A percentile compares a stretch with the other conserved stretches of the same genome.
phyloP scores from a whole-genome alignment of 2,888 invertebrate species.

The Ctena decussata region DNA sequence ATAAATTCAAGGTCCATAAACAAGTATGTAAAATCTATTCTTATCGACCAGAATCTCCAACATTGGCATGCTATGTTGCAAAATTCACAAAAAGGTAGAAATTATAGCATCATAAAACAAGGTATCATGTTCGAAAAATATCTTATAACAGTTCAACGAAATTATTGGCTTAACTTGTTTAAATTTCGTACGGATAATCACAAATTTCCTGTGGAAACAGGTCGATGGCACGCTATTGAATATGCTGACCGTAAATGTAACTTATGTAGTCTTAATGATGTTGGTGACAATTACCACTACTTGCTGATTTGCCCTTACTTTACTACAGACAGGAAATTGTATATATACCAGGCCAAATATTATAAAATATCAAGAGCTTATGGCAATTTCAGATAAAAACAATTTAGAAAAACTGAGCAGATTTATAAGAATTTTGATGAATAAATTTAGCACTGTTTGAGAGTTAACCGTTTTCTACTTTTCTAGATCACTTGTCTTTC shows the following conservation, averaged over 20 bases:
- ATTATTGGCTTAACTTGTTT: neutral
- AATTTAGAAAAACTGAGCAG: too few species aligned
- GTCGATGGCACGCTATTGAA: neutral
- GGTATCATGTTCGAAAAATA: neutral
- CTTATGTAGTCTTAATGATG: too few species aligned
- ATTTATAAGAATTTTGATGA: too few species aligned
- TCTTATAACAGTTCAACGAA: neutral
- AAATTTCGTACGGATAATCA: neutral
- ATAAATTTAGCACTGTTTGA: too few species aligned
- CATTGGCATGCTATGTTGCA: neutral
- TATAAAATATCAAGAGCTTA: too few species aligned
- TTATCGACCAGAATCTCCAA: conserved; percentile 7
- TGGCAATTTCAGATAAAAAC: too few species aligned
- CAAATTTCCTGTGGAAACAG: neutral
- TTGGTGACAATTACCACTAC: too few species aligned
- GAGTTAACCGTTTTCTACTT: too few species aligned
- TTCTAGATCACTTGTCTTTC: too few species aligned
- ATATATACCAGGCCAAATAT: too few species aligned
- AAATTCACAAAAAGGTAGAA: conserved; percentile 4
- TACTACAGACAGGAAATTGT: too few species aligned
- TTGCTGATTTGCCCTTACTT: too few species aligned
- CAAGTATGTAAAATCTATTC: neutral
- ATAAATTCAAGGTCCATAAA: neutral
- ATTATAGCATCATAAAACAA: neutral
- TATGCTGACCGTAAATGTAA: neutral